These are phyloP conservation scores for Liodrosophila aerea DNA, from an alignment of 2,888 invertebrate species.

Conservation along the genomic window DNA sequence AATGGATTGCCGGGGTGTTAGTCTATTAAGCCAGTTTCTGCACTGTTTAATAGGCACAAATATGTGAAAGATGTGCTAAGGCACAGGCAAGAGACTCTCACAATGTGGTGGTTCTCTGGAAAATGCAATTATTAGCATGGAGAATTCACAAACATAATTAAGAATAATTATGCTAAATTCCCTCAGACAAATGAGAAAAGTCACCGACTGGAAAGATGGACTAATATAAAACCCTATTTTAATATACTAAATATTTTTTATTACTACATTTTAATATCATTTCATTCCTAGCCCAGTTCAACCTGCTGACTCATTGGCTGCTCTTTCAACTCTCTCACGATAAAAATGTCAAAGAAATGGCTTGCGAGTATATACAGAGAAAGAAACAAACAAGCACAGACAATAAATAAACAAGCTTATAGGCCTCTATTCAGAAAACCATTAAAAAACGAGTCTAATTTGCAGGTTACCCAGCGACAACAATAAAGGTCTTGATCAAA, in stretches of 20 bases:
- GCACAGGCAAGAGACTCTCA: slow-evolving; percentile 1
- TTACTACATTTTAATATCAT: too few species aligned
- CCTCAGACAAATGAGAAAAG: too few species aligned
- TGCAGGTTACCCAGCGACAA: slow-evolving; percentile 43
- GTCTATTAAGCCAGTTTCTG: slow-evolving; percentile 63
- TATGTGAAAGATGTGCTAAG: slow-evolving; percentile 47
- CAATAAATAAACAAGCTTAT: slow-evolving; percentile 60
- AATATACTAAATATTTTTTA: too few species aligned
- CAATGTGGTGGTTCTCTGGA: slow-evolving; percentile 19
- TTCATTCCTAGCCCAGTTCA: too few species aligned
- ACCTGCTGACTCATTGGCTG: too few species aligned
- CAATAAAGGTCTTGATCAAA: slow-evolving; percentile 18
- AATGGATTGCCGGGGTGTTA: slow-evolving; percentile 66
- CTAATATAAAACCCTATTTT: too few species aligned
- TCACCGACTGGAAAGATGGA: too few species aligned
- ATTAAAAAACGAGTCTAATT: slow-evolving; percentile 65
- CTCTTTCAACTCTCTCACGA: slow-evolving; percentile 50
- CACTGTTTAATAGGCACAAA: slow-evolving; percentile 57
- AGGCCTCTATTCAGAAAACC: slow-evolving; percentile 60
- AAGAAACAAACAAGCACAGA: slow-evolving; percentile 17
- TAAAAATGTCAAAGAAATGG: slow-evolving; percentile 52
- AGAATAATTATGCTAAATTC: too few species aligned
- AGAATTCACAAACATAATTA: too few species aligned
- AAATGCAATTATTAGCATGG: not conserved
- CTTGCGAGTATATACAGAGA: slow-evolving; percentile 2